Evolutionary conservation across 2,113 vertebrate genomes (phyloP).

Genomic region (Noctilio leporinus): DNA sequence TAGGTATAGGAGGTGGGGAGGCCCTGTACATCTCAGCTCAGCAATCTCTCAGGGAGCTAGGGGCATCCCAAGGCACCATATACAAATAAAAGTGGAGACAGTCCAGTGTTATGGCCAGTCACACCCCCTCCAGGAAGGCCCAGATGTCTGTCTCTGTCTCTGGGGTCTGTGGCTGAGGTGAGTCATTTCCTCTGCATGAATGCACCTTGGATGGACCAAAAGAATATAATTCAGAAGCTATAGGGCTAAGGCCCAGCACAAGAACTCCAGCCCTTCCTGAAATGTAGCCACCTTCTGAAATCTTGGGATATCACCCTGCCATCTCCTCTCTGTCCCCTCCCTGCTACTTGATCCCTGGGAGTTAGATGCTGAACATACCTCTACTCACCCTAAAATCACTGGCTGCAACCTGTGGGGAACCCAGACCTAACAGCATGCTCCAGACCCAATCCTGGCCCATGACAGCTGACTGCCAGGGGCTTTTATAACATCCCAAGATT

Average conservation of each 20-base stretch:
- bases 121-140: background rate
- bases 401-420: too few relatives aligned
- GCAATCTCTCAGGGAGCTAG: background rate
- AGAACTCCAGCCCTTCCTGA: accelerated
- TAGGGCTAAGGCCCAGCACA: background rate
- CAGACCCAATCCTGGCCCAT: background rate
- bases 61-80: background rate
- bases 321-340: background rate
- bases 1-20: background rate
- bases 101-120: background rate
- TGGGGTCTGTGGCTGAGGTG: background rate
- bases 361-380: background rate
- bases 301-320: background rate
- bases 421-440: background rate
- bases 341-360: accelerated
- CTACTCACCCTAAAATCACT: background rate
- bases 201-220: too few relatives aligned
- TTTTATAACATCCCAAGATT: background rate
- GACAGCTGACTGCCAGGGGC: background rate
- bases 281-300: background rate
- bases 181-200: background rate
- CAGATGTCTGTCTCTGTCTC: background rate
- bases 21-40: background rate
- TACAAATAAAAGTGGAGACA: background rate
- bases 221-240: background rate